Evolutionary conservation across 2,797 vertebrate species (phyloP), one percentile per base, ranked within the genome.

Genomic region (Argya squamiceps): DNA sequence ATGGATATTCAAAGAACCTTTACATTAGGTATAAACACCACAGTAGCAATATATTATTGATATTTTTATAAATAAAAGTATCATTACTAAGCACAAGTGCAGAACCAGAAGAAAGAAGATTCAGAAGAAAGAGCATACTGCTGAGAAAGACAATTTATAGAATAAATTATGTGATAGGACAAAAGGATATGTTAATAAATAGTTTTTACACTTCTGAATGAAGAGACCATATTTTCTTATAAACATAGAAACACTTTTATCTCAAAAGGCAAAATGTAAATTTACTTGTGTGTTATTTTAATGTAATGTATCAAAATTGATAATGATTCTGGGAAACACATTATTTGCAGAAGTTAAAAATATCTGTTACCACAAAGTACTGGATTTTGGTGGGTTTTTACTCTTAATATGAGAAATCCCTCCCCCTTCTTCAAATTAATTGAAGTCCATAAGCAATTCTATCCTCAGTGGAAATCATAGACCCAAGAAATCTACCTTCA

Each of bases 401-500:
- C 9, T 21, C 5, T 52, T 73, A 64, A 44, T 21, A 73, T 2
- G 4, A 82, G n/a, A 88, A 76, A 19, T 0, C 6, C 2, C 15
- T 15, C 6, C 5, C 2, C 2, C 4, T 2, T 9, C 12, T 27
- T 9, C 20, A 43, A 55, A 36, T 50, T 62, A 65, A n/a, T 1
- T 43, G 18, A 70, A 53, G 6, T 37, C 37, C 10, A 24, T 22
- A 43, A 55, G 7, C 18, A 63, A 46, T 58, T 65, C 16, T 67
- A 24, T 29, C 13, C 49, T 60, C 27, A 37, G 17, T n/a, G n/a
- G 34, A 86, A 81, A n/a, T 53, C n/a, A 81, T 0, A 14, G 15
- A 44, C 19, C 5, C 10, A 52, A 50, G n/a, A 69, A 67, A 10
- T 37, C 20, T 30, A 46, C 8, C 10, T 63, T 64, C 20, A 27